These are phyloP conservation scores for Stenotaenia linearis DNA, from an alignment of 2,888 invertebrate species.

Conservation along the genomic window DNA sequence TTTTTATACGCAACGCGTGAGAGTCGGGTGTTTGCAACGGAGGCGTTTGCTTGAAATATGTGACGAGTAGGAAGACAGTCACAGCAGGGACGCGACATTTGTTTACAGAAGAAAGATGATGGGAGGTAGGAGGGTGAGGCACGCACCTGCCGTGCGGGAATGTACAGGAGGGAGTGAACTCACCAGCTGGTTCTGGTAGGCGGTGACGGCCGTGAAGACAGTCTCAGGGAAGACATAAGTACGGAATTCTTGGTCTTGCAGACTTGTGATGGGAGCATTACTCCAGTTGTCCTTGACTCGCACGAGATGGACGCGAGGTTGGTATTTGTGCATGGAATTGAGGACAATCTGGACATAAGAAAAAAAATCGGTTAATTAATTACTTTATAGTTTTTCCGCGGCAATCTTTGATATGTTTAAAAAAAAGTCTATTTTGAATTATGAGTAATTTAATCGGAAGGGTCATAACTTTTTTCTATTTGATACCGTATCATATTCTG, in stretches of 20 bases:
- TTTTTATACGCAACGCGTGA: slow-evolving; percentile 7
- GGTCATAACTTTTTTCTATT: not conserved
- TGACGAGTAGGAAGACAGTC: slow-evolving; percentile 15
- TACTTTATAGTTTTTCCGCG: not conserved
- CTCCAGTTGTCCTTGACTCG: slow-evolving; percentile 66
- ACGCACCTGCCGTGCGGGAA: slow-evolving; percentile 20
- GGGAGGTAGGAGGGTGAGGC: slow-evolving; percentile 14
- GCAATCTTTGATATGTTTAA: not conserved
- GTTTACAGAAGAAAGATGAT: slow-evolving; percentile 27
- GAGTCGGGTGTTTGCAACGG: not conserved
- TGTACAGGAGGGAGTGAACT: slow-evolving; percentile 44
- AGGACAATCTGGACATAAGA: slow-evolving; percentile 75
- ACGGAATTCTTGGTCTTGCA: slow-evolving; percentile 88
- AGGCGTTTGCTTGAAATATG: slow-evolving; percentile 16
- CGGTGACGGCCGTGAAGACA: slow-evolving; percentile 97
- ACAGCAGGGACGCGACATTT: slow-evolving; percentile 24
- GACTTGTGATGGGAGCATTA: slow-evolving; percentile 61
- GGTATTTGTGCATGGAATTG: slow-evolving; percentile 99
- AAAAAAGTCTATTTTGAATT: too few species aligned
- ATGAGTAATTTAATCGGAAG: not conserved
- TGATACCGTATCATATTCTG: too few species aligned
- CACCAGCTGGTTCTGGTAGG: slow-evolving; percentile 97
- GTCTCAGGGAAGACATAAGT: slow-evolving; percentile 97
- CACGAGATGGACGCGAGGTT: slow-evolving; percentile 94
- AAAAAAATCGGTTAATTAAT: not conserved